Conservation (phyloP, 2,113 vertebrate genomes). For the Anolis sagrei region DNA sequence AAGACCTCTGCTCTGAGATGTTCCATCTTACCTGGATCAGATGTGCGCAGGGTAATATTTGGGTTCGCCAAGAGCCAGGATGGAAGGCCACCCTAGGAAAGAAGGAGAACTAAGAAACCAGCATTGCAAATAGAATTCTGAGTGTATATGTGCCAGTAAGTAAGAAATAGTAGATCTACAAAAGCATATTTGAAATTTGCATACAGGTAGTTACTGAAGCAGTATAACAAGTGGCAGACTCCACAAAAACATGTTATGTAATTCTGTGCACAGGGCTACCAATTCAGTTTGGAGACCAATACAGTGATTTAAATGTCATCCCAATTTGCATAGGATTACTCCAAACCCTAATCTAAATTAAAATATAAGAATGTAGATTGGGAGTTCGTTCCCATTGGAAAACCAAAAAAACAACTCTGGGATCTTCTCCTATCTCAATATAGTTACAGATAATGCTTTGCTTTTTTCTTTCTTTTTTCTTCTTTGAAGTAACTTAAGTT, state of each 20-base stretch:
- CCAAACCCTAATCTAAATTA: too few relatives aligned
- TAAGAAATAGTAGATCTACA: not conserved
- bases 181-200: not conserved
- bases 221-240: not conserved
- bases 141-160: not conserved
- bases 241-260: not conserved
- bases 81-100: constrained; percentile 90
- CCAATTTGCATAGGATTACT: too few relatives aligned
- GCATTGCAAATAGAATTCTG: not conserved
- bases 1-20: not conserved
- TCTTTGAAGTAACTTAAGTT: too few relatives aligned
- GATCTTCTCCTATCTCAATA: too few relatives aligned
- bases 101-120: not conserved
- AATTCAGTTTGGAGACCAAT: too few relatives aligned
- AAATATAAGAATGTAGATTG: too few relatives aligned
- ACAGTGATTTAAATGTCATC: too few relatives aligned
- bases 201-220: not conserved
- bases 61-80: constrained; percentile 91
- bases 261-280: too few relatives aligned
- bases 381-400: too few relatives aligned
- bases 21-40: constrained; percentile 81
- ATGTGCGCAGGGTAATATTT: constrained; percentile 86
- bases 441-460: too few relatives aligned
- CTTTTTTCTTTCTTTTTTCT: too few relatives aligned
- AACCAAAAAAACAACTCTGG: too few relatives aligned